Base-by-base conservation (phyloP, 2,113 vertebrate genomes). In the Oncorhynchus masou region DNA sequence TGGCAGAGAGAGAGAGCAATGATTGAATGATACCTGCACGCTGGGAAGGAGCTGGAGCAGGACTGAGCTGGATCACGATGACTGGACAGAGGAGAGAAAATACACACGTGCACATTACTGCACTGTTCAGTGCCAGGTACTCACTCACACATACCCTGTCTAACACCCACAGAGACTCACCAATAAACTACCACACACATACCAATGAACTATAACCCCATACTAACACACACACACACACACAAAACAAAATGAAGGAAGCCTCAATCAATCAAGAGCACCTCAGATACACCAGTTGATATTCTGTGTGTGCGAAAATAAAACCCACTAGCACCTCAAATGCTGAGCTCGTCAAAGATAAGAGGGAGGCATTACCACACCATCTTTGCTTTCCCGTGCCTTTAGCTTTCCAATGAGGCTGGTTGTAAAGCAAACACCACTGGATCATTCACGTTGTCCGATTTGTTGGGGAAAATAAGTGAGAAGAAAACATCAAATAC, bases 61-160 rank as follows among this genome's bases (percentile, higher is more conserved):
- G 96, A 95, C 96, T 97, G 95, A 97, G 96, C 95, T 96, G 96
- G 96, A 97, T 96, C 95, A 97, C 95, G 96, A 97, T 97, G 95
- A 97, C 96, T 97, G 93, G 93, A 93, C 93, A 91, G 90, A 93
- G 92, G 92, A 91, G 92, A 94, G 90, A 94, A 87, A 93, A 93
- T 88, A 94, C 73, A 91, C 83, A 92, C 88, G 84, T 84, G 12
- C 88, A 87, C 85, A 87, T 92, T 93, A 93, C 89, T 91, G 79
- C 77, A 79, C 81, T 81, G 84, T 85, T 78, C 75, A 84, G 72
- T 65, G 70, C 70, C 16, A 77, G 64, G 1, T 49, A 57, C 65
- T 12, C 22, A 4, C 75, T 24, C 59, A 84, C 75, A 77, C 69
- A 70, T 79, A 75, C 73, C 13, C 25, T 11, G 49, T 45, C 48